These are phyloP conservation scores for Triplophysa tibetana DNA, from an alignment of 2,113 vertebrate genomes.

Conservation along the genomic window DNA sequence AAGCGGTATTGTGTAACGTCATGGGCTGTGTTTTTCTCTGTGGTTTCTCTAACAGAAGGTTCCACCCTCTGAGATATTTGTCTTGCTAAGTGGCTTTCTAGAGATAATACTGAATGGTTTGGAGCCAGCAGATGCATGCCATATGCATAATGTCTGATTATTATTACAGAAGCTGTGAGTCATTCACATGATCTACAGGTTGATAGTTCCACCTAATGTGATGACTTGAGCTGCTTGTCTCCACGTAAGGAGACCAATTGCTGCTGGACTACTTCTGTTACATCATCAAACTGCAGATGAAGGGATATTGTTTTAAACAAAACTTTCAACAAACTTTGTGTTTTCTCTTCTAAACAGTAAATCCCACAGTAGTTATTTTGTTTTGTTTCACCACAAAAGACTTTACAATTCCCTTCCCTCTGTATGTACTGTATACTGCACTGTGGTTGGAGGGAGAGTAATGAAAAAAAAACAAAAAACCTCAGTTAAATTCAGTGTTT, in stretches of 20 bases:
- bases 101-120: slow-evolving; percentile 49
- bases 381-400: slow-evolving; percentile 43
- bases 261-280: slow-evolving; percentile 13
- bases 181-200: background rate
- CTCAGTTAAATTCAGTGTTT: too few relatives aligned
- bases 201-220: background rate
- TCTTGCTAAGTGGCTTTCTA: slow-evolving; percentile 60
- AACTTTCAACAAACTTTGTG: slow-evolving; percentile 19
- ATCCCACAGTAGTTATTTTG: slow-evolving; percentile 46
- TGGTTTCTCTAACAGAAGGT: slow-evolving; percentile 54
- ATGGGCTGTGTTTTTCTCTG: slow-evolving; percentile 51
- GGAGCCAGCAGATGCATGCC: slow-evolving; percentile 31
- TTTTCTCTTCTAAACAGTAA: slow-evolving; percentile 43
- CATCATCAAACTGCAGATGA: background rate
- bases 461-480: background rate
- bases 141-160: slow-evolving; percentile 37
- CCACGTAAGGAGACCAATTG: background rate
- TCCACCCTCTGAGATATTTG: slow-evolving; percentile 52
- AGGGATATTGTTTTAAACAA: slow-evolving; percentile 32
- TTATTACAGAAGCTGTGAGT: background rate
- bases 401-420: slow-evolving; percentile 49
- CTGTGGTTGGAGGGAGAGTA: slow-evolving; percentile 38
- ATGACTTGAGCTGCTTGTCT: background rate
- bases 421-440: slow-evolving; percentile 33
- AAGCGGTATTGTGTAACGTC: slow-evolving; percentile 56